These are phyloP conservation scores for Drosophila infuscata DNA, from an alignment of 2,888 invertebrate genomes.

Conservation along the genomic window DNA sequence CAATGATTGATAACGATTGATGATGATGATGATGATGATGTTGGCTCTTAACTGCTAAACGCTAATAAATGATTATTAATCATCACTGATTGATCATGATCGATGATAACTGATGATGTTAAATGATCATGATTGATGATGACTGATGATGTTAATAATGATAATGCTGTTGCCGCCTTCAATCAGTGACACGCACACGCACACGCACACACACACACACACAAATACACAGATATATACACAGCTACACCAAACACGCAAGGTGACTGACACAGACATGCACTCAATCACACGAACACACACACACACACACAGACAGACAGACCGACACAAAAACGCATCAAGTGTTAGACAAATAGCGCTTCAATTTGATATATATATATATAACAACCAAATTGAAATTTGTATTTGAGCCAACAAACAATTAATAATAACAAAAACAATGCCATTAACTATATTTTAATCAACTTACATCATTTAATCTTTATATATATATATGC, in stretches of 20 bases:
- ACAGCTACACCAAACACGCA: conserved; percentile 13
- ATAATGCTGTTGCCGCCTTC: conserved; percentile 55
- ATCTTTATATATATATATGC: conserved; percentile 37
- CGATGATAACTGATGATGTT: conserved; percentile 25
- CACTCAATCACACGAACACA: conserved; percentile 12
- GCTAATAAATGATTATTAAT: conserved; percentile 37
- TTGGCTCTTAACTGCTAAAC: conserved; percentile 47
- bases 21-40: conserved; percentile 19
- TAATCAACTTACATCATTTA: conserved; percentile 41
- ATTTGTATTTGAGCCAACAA: conserved; percentile 46
- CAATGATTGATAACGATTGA: conserved; percentile 22
- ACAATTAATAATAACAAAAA: conserved; percentile 12
- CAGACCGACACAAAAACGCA: conserved; percentile 6
- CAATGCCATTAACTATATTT: conserved; percentile 28
- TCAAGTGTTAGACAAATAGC: conserved; percentile 45
- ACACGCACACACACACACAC: conserved; percentile 29
- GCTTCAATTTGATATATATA: conserved; percentile 20
- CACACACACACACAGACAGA: conserved; percentile 9
- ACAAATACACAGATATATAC: conserved; percentile 28
- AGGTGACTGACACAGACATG: conserved; percentile 2
- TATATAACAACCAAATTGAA: conserved; percentile 3
- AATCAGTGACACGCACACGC: conserved; percentile 54
- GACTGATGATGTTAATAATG: conserved; percentile 35
- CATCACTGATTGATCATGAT: conserved; percentile 38
- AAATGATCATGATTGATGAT: conserved; percentile 34